phyloP scores from a whole-genome alignment of 2,113 vertebrate genomes.

The Oplegnathus fasciatus region DNA sequence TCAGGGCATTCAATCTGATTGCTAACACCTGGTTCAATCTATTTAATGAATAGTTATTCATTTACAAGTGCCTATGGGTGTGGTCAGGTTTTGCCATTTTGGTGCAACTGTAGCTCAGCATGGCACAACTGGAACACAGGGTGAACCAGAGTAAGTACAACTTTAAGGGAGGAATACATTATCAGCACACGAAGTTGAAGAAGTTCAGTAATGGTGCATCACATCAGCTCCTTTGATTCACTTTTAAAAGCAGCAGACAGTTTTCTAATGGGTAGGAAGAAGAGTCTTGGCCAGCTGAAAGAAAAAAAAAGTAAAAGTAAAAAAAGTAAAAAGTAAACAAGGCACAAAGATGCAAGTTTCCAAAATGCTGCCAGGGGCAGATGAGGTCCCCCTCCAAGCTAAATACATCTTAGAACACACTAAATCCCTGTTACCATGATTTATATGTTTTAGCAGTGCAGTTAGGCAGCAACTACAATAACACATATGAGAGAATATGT shows the following conservation, averaged over 20 bases:
- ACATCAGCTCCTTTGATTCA: conserved; percentile 31
- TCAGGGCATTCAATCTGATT: not conserved
- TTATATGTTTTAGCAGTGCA: not conserved
- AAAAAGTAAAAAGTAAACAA: conserved; percentile 27
- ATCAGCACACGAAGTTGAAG: conserved; percentile 23
- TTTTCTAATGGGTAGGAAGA: conserved; percentile 32
- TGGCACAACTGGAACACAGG: not conserved
- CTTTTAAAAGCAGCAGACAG: conserved; percentile 35
- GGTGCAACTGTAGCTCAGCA: not conserved
- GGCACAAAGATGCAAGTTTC: not conserved
- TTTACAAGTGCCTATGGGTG: not conserved
- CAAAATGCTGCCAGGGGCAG: conserved; percentile 17
- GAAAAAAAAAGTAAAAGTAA: not conserved
- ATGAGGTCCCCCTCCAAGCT: not conserved
- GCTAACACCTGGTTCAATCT: not conserved
- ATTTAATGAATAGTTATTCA: not conserved
- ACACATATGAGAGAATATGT: not conserved
- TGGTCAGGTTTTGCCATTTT: not conserved
- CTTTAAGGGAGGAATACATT: conserved; percentile 14
- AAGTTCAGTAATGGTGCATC: conserved; percentile 42
- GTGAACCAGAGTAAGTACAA: not conserved
- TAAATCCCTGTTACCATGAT: not conserved
- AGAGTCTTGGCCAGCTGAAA: conserved; percentile 9
- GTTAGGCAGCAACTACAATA: not conserved
- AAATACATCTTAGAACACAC: not conserved